Evolutionary conservation across 2,797 vertebrate genomes (phyloP).

Genomic region (Pyrocephalus nanus): DNA sequence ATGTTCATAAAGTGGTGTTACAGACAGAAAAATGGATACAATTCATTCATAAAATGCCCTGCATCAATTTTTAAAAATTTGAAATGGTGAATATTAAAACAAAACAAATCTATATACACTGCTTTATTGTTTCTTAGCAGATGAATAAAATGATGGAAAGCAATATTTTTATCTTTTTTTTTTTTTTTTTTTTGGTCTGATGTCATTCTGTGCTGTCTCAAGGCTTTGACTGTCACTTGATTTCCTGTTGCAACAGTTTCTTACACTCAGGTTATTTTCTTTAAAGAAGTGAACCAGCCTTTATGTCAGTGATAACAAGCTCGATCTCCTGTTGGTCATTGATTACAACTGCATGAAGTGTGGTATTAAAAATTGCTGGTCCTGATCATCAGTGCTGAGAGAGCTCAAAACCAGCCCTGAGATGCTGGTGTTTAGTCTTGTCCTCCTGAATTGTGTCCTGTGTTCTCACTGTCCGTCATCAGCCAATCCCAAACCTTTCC

Average conservation of each 20-base stretch:
- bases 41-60: background rate
- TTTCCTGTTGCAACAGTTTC: background rate
- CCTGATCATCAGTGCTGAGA: background rate
- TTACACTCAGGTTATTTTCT: background rate
- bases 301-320: background rate
- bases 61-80: background rate
- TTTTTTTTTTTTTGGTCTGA: background rate
- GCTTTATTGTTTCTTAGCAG: background rate
- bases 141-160: background rate
- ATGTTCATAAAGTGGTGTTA: background rate
- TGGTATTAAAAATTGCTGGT: background rate
- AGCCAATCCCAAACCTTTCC: background rate
- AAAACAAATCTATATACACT: background rate
- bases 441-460: fast-evolving
- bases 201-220: background rate
- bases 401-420: background rate
- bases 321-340: background rate
- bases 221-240: background rate
- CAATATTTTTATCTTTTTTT: fast-evolving
- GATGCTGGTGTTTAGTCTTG: background rate
- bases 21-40: background rate
- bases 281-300: background rate
- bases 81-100: background rate
- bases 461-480: background rate
- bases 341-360: background rate